These are phyloP conservation scores for Nothocercus julius DNA, from an alignment of 2,113 vertebrate genomes.

Conservation along the genomic window DNA sequence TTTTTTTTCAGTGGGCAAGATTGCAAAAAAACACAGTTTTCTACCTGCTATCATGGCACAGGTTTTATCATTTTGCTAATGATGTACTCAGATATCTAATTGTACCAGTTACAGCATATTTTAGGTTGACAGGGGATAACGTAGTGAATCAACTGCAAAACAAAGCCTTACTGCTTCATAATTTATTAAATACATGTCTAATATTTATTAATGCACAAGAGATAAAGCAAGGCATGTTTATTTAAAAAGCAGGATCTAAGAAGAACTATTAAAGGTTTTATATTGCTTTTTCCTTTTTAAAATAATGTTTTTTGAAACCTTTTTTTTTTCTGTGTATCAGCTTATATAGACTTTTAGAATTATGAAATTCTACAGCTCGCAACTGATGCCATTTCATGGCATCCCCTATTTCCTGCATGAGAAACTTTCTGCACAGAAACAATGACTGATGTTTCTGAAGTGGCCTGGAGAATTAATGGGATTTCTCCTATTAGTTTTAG, in stretches of 20 bases:
- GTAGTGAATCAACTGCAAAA: background rate
- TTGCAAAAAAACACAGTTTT: slow-evolving; percentile 19
- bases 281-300: background rate
- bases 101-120: background rate
- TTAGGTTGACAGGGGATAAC: background rate
- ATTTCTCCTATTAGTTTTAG: background rate
- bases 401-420: background rate
- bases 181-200: background rate
- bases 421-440: background rate
- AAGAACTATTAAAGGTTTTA: background rate
- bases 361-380: background rate
- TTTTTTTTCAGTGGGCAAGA: background rate
- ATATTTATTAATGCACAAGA: background rate
- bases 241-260: background rate
- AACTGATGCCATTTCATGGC: background rate
- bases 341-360: background rate
- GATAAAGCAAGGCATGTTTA: background rate
- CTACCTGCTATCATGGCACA: background rate
- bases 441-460: background rate
- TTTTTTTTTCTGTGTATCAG: background rate
- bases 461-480: background rate
- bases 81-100: background rate
- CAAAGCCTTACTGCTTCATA: background rate
- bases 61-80: background rate
- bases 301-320: background rate